Percentiles rank a stretch among this genome's conserved stretches.
phyloP scores from a whole-genome alignment of 2,888 invertebrate genomes.

The Blera fallax region DNA sequence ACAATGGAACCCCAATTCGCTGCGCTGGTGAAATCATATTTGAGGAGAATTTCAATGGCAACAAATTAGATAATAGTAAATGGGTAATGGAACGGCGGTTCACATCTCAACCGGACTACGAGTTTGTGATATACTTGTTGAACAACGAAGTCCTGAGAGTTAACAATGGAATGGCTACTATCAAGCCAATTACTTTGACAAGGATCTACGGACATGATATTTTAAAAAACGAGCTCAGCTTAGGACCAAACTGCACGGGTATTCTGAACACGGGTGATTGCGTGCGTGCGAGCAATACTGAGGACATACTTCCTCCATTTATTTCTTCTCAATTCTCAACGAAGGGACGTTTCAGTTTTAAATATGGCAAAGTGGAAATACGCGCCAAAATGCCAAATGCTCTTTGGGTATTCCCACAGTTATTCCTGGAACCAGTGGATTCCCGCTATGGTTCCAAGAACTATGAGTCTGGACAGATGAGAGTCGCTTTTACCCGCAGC shows the following conservation, averaged over 20 bases:
- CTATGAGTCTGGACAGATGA: constrained; percentile 87
- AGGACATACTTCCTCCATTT: constrained; percentile 86
- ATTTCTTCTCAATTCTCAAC: constrained; percentile 86
- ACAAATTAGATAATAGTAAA: constrained; percentile 74
- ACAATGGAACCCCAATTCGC: constrained; percentile 73
- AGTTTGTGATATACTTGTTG: constrained; percentile 76
- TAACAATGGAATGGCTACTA: constrained; percentile 73
- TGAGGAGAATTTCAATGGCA: constrained; percentile 77
- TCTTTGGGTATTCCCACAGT: constrained; percentile 89
- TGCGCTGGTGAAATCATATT: constrained; percentile 78
- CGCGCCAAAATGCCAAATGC: constrained; percentile 88
- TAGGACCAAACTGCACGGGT: constrained; percentile 78
- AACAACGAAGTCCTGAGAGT: constrained; percentile 74
- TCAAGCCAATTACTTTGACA: constrained; percentile 74
- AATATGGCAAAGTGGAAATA: constrained; percentile 87
- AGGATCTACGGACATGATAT: constrained; percentile 51
- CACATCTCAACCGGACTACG: constrained; percentile 77
- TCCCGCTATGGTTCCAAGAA: constrained; percentile 84
- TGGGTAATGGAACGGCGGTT: constrained; percentile 79
- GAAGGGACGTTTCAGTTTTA: constrained; percentile 85
- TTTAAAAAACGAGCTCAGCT: constrained; percentile 68
- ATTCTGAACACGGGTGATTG: constrained; percentile 76
- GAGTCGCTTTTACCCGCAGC: constrained; percentile 85
- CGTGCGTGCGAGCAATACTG: constrained; percentile 69
- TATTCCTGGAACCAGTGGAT: constrained; percentile 86